Percentiles rank a stretch among this genome's conserved stretches.
These are phyloP conservation scores for Aphidius gifuensis DNA, from an alignment of 1,140 invertebrate genomes.

Conservation along the genomic window DNA sequence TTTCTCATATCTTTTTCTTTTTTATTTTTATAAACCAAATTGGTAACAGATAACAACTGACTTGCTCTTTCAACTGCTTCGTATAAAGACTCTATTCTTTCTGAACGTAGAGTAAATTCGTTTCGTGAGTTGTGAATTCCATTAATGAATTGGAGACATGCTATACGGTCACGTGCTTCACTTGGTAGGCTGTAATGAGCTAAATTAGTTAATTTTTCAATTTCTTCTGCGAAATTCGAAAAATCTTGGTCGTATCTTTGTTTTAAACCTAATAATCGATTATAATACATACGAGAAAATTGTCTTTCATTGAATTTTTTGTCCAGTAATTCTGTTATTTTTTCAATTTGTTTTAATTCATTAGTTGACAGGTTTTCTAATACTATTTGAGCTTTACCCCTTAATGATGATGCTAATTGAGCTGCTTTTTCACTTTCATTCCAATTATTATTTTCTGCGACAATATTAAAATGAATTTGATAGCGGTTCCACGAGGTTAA, in stretches of 20 bases:
- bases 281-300: background rate
- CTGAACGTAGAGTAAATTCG: constrained; percentile 8
- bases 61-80: constrained; percentile 4
- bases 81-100: constrained; percentile 7
- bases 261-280: constrained; percentile 2
- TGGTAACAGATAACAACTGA: constrained; percentile 1
- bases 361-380: background rate
- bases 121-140: background rate
- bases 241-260: background rate
- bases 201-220: background rate
- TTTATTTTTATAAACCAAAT: background rate
- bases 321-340: background rate
- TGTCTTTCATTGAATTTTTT: constrained; percentile 2
- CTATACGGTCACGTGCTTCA: background rate
- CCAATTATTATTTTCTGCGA: background rate
- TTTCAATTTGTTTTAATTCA: background rate
- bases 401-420: background rate
- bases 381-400: background rate
- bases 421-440: background rate
- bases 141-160: constrained; percentile 6
- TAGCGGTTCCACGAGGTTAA: background rate
- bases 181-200: background rate
- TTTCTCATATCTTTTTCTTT: too few species aligned
- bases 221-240: constrained; percentile 4
- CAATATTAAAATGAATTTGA: background rate